These are phyloP conservation scores for Hyperopisus bebe DNA, from an alignment of 2,113 vertebrate species.

Conservation along the genomic window DNA sequence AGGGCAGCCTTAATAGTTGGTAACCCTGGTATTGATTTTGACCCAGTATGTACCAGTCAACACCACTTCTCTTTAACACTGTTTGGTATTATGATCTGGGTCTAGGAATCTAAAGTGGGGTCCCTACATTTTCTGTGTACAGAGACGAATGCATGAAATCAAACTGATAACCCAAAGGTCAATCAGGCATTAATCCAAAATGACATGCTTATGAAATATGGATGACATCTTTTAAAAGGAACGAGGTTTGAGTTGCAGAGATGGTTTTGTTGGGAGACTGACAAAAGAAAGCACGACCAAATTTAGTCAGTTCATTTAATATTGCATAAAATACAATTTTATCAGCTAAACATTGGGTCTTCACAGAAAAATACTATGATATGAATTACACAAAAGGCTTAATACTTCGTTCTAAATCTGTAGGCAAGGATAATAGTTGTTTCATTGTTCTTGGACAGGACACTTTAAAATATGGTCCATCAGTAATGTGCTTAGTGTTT, in stretches of 20 bases:
- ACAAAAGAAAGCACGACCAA: not conserved
- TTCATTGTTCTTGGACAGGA: not conserved
- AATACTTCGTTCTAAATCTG: not conserved
- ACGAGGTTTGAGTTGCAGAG: not conserved
- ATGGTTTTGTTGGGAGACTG: not conserved
- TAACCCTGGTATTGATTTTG: not conserved
- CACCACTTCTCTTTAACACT: not conserved
- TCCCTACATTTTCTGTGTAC: not conserved
- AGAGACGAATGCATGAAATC: not conserved
- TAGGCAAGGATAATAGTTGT: not conserved
- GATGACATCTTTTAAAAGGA: not conserved
- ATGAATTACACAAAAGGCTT: not conserved
- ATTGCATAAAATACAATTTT: not conserved
- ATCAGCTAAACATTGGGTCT: not conserved
- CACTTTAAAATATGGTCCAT: not conserved
- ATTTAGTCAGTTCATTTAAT: not conserved
- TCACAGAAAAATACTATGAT: not conserved
- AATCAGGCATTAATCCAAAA: not conserved
- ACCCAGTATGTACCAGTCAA: not conserved
- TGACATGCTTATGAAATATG: not conserved
- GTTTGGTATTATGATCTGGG: not conserved
- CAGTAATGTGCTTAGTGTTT: not conserved
- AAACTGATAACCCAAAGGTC: not conserved
- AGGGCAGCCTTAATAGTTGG: no score
- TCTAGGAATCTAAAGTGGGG: not conserved